These are phyloP conservation scores for Pharmacophagus antenor DNA, from an alignment of 2,888 invertebrate genomes.

Conservation along the genomic window DNA sequence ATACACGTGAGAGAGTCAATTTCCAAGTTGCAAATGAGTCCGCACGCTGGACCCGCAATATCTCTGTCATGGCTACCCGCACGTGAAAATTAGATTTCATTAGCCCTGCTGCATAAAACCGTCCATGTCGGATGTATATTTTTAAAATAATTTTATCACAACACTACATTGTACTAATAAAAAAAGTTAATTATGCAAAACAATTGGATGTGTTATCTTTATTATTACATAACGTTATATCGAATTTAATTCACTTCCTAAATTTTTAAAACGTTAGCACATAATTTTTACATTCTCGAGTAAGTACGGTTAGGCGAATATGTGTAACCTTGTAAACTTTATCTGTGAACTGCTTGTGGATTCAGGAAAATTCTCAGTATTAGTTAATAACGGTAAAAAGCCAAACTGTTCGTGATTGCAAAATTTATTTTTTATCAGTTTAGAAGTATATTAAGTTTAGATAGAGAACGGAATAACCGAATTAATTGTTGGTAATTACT, in stretches of 20 bases:
- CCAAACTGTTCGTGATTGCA: not conserved
- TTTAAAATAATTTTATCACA: not conserved
- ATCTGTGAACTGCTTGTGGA: too few species aligned
- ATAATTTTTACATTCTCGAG: not conserved
- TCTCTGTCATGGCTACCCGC: conserved; percentile 57
- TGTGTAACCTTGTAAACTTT: not conserved
- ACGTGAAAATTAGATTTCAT: conserved; percentile 68
- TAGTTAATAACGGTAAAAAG: not conserved
- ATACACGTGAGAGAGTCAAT: conserved; percentile 23
- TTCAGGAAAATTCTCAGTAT: too few species aligned
- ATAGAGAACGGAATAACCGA: too few species aligned
- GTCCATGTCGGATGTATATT: conserved; percentile 30
- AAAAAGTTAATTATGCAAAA: not conserved
- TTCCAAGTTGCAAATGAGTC: conserved; percentile 32
- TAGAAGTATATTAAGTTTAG: too few species aligned
- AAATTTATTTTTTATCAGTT: too few species aligned
- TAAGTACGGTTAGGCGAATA: not conserved
- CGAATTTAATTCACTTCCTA: not conserved
- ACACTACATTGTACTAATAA: not conserved
- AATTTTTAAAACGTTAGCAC: too few species aligned
- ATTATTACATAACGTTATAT: not conserved
- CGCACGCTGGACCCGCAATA: conserved; percentile 44
- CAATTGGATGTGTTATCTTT: not conserved
- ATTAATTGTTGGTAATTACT: too few species aligned
- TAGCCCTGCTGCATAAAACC: conserved; percentile 51